These are phyloP conservation scores for Xerus rutilus DNA, from an alignment of 2,797 vertebrate species.

Conservation along the genomic window DNA sequence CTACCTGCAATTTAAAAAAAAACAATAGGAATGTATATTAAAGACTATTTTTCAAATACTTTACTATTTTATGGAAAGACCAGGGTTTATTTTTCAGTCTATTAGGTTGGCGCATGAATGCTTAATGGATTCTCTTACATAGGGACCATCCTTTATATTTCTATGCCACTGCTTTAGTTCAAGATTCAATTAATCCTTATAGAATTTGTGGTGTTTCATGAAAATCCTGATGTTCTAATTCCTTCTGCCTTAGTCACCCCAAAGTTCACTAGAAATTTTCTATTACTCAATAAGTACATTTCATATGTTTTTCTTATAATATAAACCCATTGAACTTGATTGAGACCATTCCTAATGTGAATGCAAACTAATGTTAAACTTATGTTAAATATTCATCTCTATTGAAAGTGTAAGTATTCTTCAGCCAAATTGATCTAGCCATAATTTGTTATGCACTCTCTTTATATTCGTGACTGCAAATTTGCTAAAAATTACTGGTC, in stretches of 20 bases:
- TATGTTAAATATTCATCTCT: rapidly evolving
- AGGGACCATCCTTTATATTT: background rate
- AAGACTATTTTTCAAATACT: background rate
- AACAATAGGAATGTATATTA: background rate
- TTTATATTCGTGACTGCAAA: background rate
- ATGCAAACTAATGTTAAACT: rapidly evolving
- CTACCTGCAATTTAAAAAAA: background rate
- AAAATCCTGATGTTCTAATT: too few relatives aligned
- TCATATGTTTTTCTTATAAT: too few relatives aligned
- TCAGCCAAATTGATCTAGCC: background rate
- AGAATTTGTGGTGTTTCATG: background rate
- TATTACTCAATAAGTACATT: too few relatives aligned
- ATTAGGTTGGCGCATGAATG: background rate
- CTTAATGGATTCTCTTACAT: background rate
- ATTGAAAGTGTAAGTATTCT: background rate
- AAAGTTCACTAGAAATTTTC: too few relatives aligned
- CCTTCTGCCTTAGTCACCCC: too few relatives aligned
- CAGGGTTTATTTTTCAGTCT: too few relatives aligned
- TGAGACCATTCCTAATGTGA: rapidly evolving
- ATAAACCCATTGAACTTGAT: background rate
- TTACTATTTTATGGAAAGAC: too few relatives aligned
- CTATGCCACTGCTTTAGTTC: too few relatives aligned
- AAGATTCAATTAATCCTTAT: background rate
- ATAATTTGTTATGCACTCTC: background rate
- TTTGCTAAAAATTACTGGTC: background rate